phyloP scores from a whole-genome alignment of 1,140 invertebrate genomes.

The Calephelis nemesis region DNA sequence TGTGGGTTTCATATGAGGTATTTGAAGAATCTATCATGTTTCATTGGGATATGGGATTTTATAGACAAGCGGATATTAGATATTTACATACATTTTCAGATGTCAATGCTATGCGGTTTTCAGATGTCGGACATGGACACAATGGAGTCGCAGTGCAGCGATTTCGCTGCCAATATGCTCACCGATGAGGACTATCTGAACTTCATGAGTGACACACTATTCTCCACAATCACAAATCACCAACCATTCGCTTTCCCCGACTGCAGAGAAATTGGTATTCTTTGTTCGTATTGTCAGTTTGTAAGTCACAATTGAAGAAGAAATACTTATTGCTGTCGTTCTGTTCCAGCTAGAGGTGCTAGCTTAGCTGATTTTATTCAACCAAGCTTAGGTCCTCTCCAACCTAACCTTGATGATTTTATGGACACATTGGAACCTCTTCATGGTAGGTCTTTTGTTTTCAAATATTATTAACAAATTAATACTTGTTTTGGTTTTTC shows the following conservation, averaged over 20 bases:
- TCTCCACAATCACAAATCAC: conserved; percentile 91
- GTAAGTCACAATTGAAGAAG: neutral
- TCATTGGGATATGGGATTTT: neutral
- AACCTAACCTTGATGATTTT: conserved; percentile 98
- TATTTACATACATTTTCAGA: conserved; percentile 37
- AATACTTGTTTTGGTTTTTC: too few species aligned
- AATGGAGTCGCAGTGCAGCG: conserved; percentile 85
- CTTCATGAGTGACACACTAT: conserved; percentile 93
- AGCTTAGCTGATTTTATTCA: conserved; percentile 96
- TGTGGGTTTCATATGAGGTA: conserved; percentile 11
- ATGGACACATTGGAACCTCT: conserved; percentile 94
- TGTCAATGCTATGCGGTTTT: conserved; percentile 51
- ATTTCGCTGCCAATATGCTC: conserved; percentile 84
- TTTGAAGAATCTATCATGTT: neutral
- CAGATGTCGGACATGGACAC: conserved; percentile 90
- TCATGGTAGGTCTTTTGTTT: conserved; percentile 81
- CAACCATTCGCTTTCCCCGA: conserved; percentile 98
- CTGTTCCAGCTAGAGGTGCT: conserved; percentile 80
- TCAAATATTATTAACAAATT: neutral
- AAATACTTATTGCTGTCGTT: conserved; percentile 35
- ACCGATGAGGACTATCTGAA: conserved; percentile 94
- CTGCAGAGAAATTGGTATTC: conserved; percentile 94
- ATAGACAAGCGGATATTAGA: conserved; percentile 7
- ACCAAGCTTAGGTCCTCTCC: conserved; percentile 96
- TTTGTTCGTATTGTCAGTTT: conserved; percentile 23